These are phyloP conservation scores for Myiozetetes cayanensis DNA, from an alignment of 2,113 vertebrate species.

Conservation along the genomic window DNA sequence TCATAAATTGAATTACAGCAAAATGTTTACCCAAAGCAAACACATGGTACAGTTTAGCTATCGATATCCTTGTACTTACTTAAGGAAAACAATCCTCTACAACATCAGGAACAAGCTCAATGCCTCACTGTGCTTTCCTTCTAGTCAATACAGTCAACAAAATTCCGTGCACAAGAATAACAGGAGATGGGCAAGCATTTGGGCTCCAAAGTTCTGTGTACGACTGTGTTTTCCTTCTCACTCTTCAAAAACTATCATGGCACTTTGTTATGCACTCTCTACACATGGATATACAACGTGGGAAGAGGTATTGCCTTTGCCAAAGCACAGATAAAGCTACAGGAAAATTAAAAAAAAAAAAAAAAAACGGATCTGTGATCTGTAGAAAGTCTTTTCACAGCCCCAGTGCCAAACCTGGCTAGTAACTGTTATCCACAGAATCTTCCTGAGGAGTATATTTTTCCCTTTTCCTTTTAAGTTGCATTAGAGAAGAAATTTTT, in stretches of 20 bases:
- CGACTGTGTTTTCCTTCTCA: neutral
- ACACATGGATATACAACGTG: accelerated
- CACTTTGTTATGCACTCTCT: neutral
- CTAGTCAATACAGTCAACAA: neutral
- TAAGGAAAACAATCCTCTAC: neutral
- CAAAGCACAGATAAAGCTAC: neutral
- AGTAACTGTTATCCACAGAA: neutral
- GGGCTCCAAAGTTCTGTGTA: neutral
- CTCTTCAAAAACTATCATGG: neutral
- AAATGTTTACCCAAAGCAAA: slow-evolving; percentile 27
- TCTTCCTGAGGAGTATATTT: neutral
- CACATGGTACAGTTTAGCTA: neutral
- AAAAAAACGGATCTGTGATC: neutral
- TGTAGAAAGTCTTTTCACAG: neutral
- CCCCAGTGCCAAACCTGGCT: neutral
- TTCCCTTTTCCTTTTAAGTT: neutral
- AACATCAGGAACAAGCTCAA: neutral
- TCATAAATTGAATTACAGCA: slow-evolving; percentile 13
- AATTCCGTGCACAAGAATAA: neutral
- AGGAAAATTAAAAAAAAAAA: neutral
- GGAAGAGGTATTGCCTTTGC: accelerated
- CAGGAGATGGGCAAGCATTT: neutral
- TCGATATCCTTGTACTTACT: neutral
- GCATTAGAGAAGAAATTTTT: neutral
- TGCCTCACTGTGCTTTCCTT: neutral